phyloP scores from a whole-genome alignment of 2,113 vertebrate genomes.

The Eulacestoma nigropectus region DNA sequence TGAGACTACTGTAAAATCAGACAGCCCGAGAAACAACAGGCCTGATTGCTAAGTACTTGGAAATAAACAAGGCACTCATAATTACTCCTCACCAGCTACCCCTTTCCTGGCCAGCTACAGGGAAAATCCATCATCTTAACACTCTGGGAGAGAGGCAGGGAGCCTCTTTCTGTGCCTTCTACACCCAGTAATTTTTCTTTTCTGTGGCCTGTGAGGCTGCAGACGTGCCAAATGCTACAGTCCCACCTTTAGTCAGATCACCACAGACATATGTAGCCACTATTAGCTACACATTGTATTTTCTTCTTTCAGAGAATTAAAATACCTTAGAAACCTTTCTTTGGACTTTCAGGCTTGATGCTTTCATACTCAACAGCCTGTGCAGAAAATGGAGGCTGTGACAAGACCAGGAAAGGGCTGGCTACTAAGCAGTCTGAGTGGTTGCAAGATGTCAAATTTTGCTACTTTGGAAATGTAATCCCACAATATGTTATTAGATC shows the following conservation, averaged over 20 bases:
- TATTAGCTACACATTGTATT: neutral
- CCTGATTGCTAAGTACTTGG: neutral
- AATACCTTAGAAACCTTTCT: neutral
- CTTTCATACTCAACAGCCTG: neutral
- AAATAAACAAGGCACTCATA: constrained; percentile 36
- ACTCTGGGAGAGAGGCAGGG: neutral
- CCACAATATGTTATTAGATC: neutral
- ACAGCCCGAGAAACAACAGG: constrained; percentile 43
- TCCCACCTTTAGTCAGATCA: neutral
- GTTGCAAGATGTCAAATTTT: neutral
- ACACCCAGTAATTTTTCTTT: neutral
- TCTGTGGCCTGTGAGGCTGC: neutral
- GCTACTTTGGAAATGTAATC: neutral
- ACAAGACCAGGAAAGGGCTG: neutral
- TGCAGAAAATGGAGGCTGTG: neutral
- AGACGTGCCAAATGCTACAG: neutral
- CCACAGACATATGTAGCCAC: fast-evolving
- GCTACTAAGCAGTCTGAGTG: neutral
- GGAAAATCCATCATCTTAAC: constrained; percentile 47
- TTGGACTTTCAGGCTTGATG: neutral
- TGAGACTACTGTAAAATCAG: constrained; percentile 30
- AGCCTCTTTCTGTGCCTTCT: neutral
- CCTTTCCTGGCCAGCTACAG: constrained; percentile 16
- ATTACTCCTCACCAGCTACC: neutral
- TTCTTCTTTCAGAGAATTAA: neutral